These are phyloP conservation scores for Protosalanx chinensis DNA, from an alignment of 2,797 vertebrate genomes.

Conservation along the genomic window DNA sequence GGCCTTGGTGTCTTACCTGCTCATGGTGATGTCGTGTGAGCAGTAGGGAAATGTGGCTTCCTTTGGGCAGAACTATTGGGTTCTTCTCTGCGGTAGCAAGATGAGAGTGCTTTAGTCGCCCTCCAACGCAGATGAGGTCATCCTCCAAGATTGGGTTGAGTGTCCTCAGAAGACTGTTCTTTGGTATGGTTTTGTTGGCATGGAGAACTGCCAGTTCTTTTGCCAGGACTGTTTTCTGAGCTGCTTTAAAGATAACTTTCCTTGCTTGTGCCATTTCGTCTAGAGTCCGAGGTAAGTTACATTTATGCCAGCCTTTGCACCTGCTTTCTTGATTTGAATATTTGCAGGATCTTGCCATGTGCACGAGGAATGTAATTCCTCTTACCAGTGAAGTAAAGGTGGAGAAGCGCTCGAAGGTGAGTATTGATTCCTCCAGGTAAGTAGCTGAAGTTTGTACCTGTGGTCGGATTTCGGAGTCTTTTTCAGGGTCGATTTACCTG, in stretches of 20 bases:
- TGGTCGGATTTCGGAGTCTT: constrained; percentile 18
- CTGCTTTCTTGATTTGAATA: not conserved
- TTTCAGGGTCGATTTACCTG: constrained; percentile 21
- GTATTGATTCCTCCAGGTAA: not conserved
- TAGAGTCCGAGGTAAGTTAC: constrained; percentile 7
- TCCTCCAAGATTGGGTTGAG: constrained; percentile 19
- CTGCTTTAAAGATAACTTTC: not conserved
- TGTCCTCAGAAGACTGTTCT: not conserved
- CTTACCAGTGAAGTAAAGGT: not conserved
- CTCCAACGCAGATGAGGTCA: too few species aligned
- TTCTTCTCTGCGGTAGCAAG: constrained; percentile 22
- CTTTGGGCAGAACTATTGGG: constrained; percentile 20
- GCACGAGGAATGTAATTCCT: not conserved
- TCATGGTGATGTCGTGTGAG: constrained; percentile 17
- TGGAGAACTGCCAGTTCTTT: constrained; percentile 15
- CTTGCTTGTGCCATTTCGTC: not conserved
- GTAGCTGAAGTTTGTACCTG: not conserved
- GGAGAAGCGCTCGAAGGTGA: not conserved
- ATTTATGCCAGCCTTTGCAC: constrained; percentile 31
- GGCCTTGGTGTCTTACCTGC: constrained; percentile 25
- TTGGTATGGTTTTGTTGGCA: not conserved
- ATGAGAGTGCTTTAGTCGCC: not conserved
- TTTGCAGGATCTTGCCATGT: not conserved
- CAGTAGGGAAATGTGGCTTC: constrained; percentile 16
- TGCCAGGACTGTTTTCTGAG: not conserved